These are phyloP conservation scores for Neodontobutis hainanensis DNA, from an alignment of 2,113 vertebrate species.

Conservation along the genomic window DNA sequence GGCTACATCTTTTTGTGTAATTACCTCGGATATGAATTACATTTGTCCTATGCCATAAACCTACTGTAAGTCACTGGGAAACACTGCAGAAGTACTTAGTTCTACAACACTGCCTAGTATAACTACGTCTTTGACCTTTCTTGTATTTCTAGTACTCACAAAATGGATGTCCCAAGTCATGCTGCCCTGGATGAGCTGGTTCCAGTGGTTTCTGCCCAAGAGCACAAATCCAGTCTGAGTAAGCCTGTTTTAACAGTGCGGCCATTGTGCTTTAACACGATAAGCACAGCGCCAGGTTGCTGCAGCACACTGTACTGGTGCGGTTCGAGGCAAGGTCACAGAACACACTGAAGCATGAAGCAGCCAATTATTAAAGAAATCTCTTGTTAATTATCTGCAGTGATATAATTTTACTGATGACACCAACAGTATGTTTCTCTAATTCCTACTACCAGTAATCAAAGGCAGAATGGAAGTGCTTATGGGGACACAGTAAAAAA, in stretches of 20 bases:
- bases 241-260: slow-evolving; percentile 15
- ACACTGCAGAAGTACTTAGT: no score
- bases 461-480: slow-evolving; percentile 45
- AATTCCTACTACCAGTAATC: slow-evolving; percentile 42
- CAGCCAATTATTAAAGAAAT: slow-evolving; percentile 46
- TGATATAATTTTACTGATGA: slow-evolving; percentile 28
- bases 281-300: slow-evolving; percentile 50
- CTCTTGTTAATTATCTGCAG: slow-evolving; percentile 27
- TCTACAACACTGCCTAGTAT: no score
- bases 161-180: no score
- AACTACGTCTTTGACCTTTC: no score
- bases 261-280: slow-evolving; percentile 40
- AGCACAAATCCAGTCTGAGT: not conserved
- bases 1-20: no score
- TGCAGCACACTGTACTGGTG: slow-evolving; percentile 22
- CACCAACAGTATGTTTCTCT: slow-evolving; percentile 19
- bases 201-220: no score
- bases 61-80: no score
- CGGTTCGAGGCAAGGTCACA: slow-evolving; percentile 40
- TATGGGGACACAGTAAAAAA: slow-evolving; percentile 51
- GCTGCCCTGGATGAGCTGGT: no score
- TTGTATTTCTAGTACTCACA: no score
- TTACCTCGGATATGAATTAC: no score
- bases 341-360: slow-evolving; percentile 34
- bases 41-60: no score